A percentile compares a stretch with the other conserved stretches of the same genome.
These are phyloP conservation scores for Danionella dracula DNA, from an alignment of 2,797 vertebrate genomes.

Conservation along the genomic window DNA sequence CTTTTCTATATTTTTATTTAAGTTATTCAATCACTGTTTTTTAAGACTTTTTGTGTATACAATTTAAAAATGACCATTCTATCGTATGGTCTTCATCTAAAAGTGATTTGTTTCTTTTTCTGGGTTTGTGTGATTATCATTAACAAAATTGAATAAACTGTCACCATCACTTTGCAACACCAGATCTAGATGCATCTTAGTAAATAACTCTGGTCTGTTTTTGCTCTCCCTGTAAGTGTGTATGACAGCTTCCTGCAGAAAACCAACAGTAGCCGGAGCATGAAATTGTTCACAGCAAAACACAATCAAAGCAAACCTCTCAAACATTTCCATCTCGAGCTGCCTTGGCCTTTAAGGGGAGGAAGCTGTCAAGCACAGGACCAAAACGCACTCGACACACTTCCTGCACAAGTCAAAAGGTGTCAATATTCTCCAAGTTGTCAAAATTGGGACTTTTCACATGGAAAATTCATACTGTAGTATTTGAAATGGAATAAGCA, in stretches of 20 bases:
- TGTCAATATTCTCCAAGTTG: conserved; percentile 59
- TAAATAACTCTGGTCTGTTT: background rate
- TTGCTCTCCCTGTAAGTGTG: background rate
- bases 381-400: conserved; percentile 42
- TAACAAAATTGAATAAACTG: background rate
- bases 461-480: conserved; percentile 41
- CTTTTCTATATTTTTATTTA: no score
- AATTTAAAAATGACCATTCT: no score
- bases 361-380: conserved; percentile 18
- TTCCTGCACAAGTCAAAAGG: conserved; percentile 36
- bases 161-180: background rate
- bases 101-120: no score
- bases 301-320: background rate
- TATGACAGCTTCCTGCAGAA: background rate
- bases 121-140: background rate
- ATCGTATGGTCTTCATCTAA: no score
- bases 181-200: background rate
- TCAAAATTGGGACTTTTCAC: conserved; percentile 48
- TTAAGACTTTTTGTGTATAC: no score
- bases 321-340: background rate
- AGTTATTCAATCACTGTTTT: no score
- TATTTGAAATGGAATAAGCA: conserved; percentile 38
- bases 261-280: background rate
- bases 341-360: conserved; percentile 6
- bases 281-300: conserved; percentile 1